These are phyloP conservation scores for Brotogeris chrysoptera DNA, from an alignment of 2,797 vertebrate species.

Conservation along the genomic window DNA sequence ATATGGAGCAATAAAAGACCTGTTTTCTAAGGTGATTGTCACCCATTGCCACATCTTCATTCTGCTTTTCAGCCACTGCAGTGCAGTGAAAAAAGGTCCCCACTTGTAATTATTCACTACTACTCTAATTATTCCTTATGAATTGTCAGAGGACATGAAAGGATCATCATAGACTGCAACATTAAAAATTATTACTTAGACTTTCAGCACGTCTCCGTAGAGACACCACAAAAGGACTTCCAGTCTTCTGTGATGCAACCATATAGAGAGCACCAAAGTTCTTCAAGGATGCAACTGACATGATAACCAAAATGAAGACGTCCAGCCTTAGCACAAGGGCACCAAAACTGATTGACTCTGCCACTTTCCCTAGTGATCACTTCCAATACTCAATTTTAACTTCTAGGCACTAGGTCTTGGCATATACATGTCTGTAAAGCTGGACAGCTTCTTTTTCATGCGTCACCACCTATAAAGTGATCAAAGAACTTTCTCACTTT, in stretches of 20 bases:
- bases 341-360: not conserved
- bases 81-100: not conserved
- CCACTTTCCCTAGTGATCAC: not conserved
- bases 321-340: not conserved
- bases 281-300: not conserved
- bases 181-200: not conserved
- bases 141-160: not conserved
- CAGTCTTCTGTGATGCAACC: not conserved
- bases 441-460: not conserved
- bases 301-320: not conserved
- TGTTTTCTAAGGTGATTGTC: not conserved
- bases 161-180: accelerated
- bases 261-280: not conserved
- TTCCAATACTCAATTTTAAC: not conserved
- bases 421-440: accelerated
- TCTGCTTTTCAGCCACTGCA: not conserved
- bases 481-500: not conserved
- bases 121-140: not conserved
- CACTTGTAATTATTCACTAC: not conserved
- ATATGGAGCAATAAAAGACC: accelerated
- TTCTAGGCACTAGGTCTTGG: not conserved
- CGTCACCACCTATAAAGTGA: not conserved
- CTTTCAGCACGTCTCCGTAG: not conserved
- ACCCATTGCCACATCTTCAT: not conserved
- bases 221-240: not conserved